Conservation (phyloP, 2,113 vertebrate species). For the Chlorodrepanis virens region DNA sequence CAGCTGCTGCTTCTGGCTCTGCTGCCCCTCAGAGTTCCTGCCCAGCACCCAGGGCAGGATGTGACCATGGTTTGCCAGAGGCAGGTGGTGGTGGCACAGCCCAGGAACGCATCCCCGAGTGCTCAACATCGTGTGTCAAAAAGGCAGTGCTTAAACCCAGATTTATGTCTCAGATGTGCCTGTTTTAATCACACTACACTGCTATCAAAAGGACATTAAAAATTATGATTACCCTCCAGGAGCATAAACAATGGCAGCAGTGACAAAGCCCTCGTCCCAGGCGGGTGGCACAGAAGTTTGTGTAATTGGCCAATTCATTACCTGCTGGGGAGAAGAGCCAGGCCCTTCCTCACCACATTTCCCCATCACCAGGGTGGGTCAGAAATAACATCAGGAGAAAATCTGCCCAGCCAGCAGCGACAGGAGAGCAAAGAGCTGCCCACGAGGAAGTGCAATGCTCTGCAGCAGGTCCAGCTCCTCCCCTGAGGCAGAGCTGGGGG, state of each 20-base stretch:
- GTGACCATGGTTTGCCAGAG: accelerated
- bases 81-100: accelerated
- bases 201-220: neutral
- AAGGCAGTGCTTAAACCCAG: neutral
- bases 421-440: neutral
- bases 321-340: neutral
- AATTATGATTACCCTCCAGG: neutral
- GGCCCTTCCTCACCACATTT: neutral
- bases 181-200: neutral
- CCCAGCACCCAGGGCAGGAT: neutral
- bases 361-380: neutral
- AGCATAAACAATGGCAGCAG: neutral
- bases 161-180: neutral
- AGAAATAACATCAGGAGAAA: neutral
- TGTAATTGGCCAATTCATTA: neutral
- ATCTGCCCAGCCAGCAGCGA: neutral
- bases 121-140: accelerated
- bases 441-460: accelerated
- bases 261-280: neutral
- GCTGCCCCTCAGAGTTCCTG: neutral
- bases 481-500: neutral
- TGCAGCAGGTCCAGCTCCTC: neutral
- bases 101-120: neutral
- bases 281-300: neutral
- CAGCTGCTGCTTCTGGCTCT: neutral